These are phyloP conservation scores for Menidia beryllina DNA, from an alignment of 2,113 vertebrate species.

Conservation along the genomic window DNA sequence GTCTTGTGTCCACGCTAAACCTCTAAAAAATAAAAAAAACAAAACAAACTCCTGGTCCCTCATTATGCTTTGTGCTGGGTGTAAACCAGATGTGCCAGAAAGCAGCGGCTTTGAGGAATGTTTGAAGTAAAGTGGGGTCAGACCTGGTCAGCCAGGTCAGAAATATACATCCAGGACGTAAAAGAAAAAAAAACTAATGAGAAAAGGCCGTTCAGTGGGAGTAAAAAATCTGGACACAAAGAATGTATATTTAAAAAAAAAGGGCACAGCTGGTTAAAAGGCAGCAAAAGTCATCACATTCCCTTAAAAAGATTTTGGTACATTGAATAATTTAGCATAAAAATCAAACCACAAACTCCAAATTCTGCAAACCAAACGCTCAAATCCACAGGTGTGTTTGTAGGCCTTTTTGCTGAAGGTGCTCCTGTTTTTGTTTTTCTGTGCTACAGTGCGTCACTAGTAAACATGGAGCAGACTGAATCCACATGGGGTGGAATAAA, in stretches of 20 bases:
- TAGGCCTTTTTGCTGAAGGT: not conserved
- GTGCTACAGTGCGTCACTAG: too few species aligned
- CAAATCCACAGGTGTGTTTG: not conserved
- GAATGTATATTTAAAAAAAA: not conserved
- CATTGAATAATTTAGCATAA: not conserved
- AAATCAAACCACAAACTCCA: not conserved
- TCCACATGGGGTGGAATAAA: too few species aligned
- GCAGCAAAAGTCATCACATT: not conserved
- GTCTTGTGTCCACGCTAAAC: conserved; percentile 19
- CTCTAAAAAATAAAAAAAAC: conserved; percentile 66
- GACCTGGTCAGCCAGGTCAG: not conserved
- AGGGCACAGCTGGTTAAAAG: conserved; percentile 20
- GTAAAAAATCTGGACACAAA: not conserved
- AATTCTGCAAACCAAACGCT: not conserved
- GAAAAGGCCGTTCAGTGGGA: too few species aligned
- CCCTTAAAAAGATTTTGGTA: not conserved
- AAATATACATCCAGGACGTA: not conserved
- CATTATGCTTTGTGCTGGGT: conserved; percentile 25
- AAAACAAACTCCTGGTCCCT: too few species aligned
- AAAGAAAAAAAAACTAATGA: too few species aligned
- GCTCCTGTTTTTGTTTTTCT: too few species aligned
- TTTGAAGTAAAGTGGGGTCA: conserved; percentile 12
- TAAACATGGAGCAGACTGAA: too few species aligned
- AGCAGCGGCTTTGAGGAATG: conserved; percentile 9
- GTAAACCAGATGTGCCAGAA: not conserved